phyloP scores from a whole-genome alignment of 1,140 invertebrate species.

The Chelonus insularis region DNA sequence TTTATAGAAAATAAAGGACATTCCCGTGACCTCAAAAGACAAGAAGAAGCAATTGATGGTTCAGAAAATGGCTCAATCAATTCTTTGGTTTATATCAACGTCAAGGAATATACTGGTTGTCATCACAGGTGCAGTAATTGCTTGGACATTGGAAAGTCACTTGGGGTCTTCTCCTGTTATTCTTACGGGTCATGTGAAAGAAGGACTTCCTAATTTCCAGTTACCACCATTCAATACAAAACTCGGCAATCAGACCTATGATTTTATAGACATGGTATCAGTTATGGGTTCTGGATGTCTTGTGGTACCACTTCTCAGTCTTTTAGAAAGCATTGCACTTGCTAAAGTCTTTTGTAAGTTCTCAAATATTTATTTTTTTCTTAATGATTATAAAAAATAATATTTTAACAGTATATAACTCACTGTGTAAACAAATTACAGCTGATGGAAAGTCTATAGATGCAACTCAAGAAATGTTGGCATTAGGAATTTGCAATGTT shows the following conservation, averaged over 20 bases:
- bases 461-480: conserved; percentile 79
- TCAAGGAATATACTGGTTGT: conserved; percentile 79
- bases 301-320: conserved; percentile 76
- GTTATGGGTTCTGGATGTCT: conserved; percentile 74
- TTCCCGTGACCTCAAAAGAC: conserved; percentile 60
- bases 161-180: conserved; percentile 67
- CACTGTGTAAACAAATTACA: too few species aligned
- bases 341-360: conserved; percentile 79
- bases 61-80: conserved; percentile 58
- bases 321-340: conserved; percentile 80
- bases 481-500: conserved; percentile 79
- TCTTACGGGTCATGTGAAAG: conserved; percentile 71
- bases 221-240: conserved; percentile 67
- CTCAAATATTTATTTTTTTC: too few species aligned
- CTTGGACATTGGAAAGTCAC: conserved; percentile 66
- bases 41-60: conserved; percentile 51
- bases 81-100: conserved; percentile 75
- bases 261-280: conserved; percentile 69
- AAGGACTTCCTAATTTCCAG: conserved; percentile 68
- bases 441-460: conserved; percentile 71
- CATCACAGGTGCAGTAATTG: conserved; percentile 68
- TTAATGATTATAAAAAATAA: too few species aligned
- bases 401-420: too few species aligned
- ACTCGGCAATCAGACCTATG: conserved; percentile 69
- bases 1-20: conserved; percentile 74